Conservation (phyloP, 2,888 invertebrate genomes). For the Lamellibrachia columna region DNA sequence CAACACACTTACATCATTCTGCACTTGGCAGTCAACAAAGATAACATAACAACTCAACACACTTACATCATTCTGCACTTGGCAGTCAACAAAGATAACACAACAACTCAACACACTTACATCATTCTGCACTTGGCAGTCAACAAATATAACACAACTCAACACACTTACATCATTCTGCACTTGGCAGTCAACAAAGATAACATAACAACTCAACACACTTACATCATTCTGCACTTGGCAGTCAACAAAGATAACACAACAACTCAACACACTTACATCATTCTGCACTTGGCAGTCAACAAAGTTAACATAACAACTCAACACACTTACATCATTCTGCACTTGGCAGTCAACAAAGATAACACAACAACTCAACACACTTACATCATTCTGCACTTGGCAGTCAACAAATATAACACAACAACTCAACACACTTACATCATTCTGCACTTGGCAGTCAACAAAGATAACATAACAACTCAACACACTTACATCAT, state of each 20-base stretch:
- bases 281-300: not conserved
- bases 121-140: not conserved
- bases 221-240: not conserved
- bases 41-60: not conserved
- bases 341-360: not conserved
- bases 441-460: not conserved
- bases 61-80: not conserved
- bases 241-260: not conserved
- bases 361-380: not conserved
- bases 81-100: not conserved
- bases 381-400: not conserved
- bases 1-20: not conserved
- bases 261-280: not conserved
- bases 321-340: not conserved
- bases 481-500: not conserved
- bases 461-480: not conserved
- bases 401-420: not conserved
- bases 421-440: not conserved
- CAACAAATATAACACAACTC: not conserved
- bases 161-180: not conserved
- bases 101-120: not conserved
- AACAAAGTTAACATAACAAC: not conserved
- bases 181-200: not conserved
- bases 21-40: not conserved
- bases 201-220: not conserved